Evolutionary conservation across 2,113 vertebrate species (phyloP).

Genomic region (Sapajus apella): DNA sequence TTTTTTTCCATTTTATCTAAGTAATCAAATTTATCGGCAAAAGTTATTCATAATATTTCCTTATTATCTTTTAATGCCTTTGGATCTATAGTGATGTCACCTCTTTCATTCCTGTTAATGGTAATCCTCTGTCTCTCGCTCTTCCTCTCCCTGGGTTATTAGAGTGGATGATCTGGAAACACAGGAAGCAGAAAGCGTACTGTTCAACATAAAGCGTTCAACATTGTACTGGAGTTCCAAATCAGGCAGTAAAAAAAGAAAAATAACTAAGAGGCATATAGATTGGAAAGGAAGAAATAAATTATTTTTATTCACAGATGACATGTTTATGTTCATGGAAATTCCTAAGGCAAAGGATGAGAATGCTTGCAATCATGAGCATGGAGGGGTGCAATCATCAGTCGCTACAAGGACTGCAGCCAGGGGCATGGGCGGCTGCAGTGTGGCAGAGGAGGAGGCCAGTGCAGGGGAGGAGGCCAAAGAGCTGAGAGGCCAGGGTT

Average conservation of each 20-base stretch:
- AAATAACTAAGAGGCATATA: no score
- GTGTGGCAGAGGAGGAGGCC: neutral
- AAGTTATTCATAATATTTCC: neutral
- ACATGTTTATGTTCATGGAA: no score
- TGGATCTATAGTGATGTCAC: neutral
- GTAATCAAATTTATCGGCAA: neutral
- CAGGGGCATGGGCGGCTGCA: neutral
- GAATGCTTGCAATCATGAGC: neutral
- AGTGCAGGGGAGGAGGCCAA: neutral
- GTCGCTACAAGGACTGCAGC: neutral
- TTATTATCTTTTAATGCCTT: neutral
- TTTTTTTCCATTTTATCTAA: constrained; percentile 5
- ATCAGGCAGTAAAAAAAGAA: no score
- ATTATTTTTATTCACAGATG: no score
- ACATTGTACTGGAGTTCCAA: no score
- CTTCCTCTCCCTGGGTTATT: neutral
- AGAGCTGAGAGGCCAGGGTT: neutral
- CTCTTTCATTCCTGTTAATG: neutral
- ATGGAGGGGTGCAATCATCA: neutral
- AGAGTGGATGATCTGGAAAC: neutral
- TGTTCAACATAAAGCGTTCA: no score
- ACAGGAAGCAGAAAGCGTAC: neutral
- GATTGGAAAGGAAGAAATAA: no score
- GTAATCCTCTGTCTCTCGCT: neutral
- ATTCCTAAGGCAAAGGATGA: neutral